Percentiles rank a stretch among this genome's conserved stretches.
These are phyloP conservation scores for Tenthredo notha DNA, from an alignment of 2,888 invertebrate genomes.

Conservation along the genomic window DNA sequence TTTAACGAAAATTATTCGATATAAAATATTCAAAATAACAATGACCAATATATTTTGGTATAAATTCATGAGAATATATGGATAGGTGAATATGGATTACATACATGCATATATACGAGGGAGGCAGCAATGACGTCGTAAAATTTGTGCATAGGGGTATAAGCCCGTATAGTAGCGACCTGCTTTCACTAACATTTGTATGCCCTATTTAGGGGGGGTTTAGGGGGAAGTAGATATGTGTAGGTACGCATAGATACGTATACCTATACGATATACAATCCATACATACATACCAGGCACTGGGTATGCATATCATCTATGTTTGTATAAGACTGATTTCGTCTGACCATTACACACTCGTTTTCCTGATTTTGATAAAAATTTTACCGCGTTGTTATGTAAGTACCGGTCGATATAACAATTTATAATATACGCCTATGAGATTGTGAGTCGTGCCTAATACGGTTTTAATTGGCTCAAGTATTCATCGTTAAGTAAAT, in stretches of 20 bases:
- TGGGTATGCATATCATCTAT: neutral
- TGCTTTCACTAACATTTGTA: constrained; percentile 40
- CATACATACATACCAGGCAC: neutral
- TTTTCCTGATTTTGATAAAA: neutral
- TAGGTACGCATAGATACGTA: neutral
- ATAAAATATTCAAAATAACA: neutral
- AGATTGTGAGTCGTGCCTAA: neutral
- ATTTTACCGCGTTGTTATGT: neutral
- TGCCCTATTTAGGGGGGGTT: constrained; percentile 31
- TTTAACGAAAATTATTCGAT: neutral
- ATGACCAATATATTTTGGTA: neutral
- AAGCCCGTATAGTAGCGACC: constrained; percentile 52
- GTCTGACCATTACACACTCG: constrained; percentile 21
- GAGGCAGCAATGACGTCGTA: constrained; percentile 43
- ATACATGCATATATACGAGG: constrained; percentile 7
- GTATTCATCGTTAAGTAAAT: constrained; percentile 7
- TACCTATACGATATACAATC: neutral
- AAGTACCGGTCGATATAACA: neutral
- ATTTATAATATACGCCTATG: neutral
- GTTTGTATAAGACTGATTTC: neutral
- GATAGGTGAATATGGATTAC: neutral
- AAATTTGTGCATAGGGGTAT: constrained; percentile 46
- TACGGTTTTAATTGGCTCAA: neutral
- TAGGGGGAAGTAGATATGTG: neutral
- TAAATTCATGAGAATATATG: constrained; percentile 26